These are phyloP conservation scores for Diarsia rubi DNA, from an alignment of 2,888 invertebrate genomes.

Conservation along the genomic window DNA sequence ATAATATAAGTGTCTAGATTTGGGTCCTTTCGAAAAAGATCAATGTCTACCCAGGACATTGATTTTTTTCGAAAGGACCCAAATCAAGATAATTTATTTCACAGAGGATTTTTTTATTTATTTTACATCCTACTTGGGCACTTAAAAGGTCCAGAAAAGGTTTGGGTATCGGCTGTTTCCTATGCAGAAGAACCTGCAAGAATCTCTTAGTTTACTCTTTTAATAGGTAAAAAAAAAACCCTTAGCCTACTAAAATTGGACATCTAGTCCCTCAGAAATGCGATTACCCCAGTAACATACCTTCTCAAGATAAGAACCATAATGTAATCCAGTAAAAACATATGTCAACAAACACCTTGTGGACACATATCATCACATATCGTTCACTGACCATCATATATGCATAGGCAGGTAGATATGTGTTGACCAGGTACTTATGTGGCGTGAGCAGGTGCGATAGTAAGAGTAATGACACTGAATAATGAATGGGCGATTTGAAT, in stretches of 20 bases:
- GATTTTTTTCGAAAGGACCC: not conserved
- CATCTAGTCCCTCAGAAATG: not conserved
- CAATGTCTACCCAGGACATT: no score
- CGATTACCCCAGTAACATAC: conserved; percentile 16
- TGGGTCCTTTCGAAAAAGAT: no score
- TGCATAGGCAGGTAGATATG: conserved; percentile 12
- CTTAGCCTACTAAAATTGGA: not conserved
- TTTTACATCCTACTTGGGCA: no score
- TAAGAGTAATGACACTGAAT: conserved; percentile 59
- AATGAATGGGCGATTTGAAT: conserved; percentile 59
- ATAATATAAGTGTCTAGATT: no score
- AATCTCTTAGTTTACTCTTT: no score
- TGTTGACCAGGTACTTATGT: conserved; percentile 33
- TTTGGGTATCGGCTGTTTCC: no score
- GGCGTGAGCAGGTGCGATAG: conserved; percentile 57
- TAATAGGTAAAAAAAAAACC: not conserved
- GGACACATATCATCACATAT: conserved; percentile 60
- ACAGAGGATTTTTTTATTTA: no score
- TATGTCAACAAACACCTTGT: conserved; percentile 46
- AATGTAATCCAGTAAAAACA: conserved; percentile 40
- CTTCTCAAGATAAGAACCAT: conserved; percentile 28
- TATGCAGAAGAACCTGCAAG: no score
- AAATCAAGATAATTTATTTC: no score
- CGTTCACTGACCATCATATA: conserved; percentile 72
- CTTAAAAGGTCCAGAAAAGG: no score